phyloP scores from a whole-genome alignment of 1,140 invertebrate species.

The Drosophila tropicalis region DNA sequence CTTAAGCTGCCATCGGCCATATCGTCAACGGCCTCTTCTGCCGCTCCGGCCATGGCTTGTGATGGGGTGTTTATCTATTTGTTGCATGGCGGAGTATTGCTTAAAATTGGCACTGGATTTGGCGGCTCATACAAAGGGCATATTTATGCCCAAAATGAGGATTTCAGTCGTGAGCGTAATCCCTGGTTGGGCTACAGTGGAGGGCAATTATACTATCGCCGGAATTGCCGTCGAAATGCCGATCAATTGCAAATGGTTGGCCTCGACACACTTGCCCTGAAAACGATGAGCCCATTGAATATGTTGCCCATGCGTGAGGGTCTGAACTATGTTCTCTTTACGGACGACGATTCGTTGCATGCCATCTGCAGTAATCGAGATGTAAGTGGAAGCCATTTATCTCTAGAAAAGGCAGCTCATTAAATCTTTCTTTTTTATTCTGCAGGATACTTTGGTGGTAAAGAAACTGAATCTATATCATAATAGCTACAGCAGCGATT shows the following conservation, averaged over 20 bases:
- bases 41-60: slow-evolving; percentile 88
- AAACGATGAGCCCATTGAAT: slow-evolving; percentile 72
- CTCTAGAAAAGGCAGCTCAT: too few relatives aligned
- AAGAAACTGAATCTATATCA: slow-evolving; percentile 74
- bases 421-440: neutral
- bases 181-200: slow-evolving; percentile 93
- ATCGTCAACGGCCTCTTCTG: slow-evolving; percentile 7
- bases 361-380: slow-evolving; percentile 82
- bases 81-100: slow-evolving; percentile 89
- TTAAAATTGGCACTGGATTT: slow-evolving; percentile 97
- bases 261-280: slow-evolving; percentile 74
- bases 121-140: slow-evolving; percentile 94
- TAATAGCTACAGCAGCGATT: slow-evolving; percentile 71
- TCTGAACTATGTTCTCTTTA: slow-evolving; percentile 79
- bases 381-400: slow-evolving; percentile 47
- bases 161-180: slow-evolving; percentile 89
- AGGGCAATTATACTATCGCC: slow-evolving; percentile 74
- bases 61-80: slow-evolving; percentile 96
- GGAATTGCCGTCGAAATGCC: slow-evolving; percentile 70
- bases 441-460: slow-evolving; percentile 76
- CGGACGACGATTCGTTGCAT: slow-evolving; percentile 82
- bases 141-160: slow-evolving; percentile 91
- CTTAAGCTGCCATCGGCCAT: slow-evolving; percentile 48
- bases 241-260: slow-evolving; percentile 78
- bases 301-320: slow-evolving; percentile 75